Percentiles rank a stretch among this genome's conserved stretches.
Conservation (phyloP, 37 sponge, comb jelly and placozoan species). For the Ianthella basta region DNA sequence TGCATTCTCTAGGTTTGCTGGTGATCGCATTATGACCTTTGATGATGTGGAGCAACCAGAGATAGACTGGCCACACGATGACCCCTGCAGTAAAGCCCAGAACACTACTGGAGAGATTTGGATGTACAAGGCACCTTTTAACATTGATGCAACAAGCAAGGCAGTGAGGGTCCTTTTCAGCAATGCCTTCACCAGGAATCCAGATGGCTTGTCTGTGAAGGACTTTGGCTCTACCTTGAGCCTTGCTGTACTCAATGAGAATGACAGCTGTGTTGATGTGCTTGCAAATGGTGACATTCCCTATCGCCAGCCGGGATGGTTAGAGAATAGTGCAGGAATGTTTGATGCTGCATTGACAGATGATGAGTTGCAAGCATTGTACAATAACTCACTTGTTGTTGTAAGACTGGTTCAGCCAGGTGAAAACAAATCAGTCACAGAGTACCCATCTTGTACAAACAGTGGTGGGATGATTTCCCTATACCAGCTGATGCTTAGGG, state of each 20-base stretch:
- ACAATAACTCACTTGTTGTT: too few species aligned
- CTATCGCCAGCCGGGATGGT: too few species aligned
- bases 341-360: too few species aligned
- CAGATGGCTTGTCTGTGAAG: neutral
- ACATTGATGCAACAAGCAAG: neutral
- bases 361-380: too few species aligned
- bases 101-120: neutral
- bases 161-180: neutral
- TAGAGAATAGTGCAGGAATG: too few species aligned
- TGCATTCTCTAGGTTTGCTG: neutral
- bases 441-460: too few species aligned
- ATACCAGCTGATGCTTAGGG: slow-evolving; percentile 5
- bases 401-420: too few species aligned
- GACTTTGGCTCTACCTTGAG: neutral
- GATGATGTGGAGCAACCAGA: slow-evolving; percentile 19
- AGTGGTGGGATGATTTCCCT: too few species aligned
- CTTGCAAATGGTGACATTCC: too few species aligned
- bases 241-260: neutral
- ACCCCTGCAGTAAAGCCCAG: neutral
- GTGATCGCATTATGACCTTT: slow-evolving; percentile 13
- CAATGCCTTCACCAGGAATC: neutral
- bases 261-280: too few species aligned
- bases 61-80: neutral
- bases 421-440: too few species aligned
- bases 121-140: slow-evolving; percentile 38